These are phyloP conservation scores for Ganaspis brasiliensis DNA, from an alignment of 2,888 invertebrate species.

Conservation along the genomic window DNA sequence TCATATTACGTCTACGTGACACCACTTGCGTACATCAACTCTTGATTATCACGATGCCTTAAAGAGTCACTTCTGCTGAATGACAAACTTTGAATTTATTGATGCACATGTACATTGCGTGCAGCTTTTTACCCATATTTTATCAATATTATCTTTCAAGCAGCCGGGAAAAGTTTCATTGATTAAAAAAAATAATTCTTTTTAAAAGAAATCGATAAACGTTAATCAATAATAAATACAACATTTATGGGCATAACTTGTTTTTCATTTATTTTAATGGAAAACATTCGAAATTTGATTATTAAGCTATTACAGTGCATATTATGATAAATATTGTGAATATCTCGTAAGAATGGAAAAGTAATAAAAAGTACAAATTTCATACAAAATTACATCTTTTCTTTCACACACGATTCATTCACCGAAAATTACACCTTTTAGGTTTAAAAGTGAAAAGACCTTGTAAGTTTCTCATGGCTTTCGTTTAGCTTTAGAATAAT, in stretches of 20 bases:
- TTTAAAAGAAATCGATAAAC: no score
- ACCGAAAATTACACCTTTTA: conserved; percentile 27
- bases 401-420: conserved; percentile 28
- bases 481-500: conserved; percentile 27
- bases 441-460: conserved; percentile 23
- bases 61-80: neutral
- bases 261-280: no score
- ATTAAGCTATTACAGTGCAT: no score
- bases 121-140: no score
- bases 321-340: no score
- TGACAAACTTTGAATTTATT: neutral
- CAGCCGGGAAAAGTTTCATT: no score
- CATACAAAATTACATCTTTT: conserved; percentile 12
- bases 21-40: neutral
- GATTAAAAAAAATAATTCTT: no score
- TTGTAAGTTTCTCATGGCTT: conserved; percentile 41
- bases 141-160: no score
- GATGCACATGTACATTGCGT: neutral
- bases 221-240: no score
- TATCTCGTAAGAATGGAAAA: no score
- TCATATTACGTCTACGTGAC: neutral
- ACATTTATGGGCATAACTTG: no score
- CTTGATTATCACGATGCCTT: neutral
- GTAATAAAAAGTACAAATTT: neutral
- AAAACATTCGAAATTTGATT: no score